Percentiles rank a stretch among this genome's conserved stretches.
Conservation (phyloP, 1,140 invertebrate species). For the Oryctes rhinoceros region DNA sequence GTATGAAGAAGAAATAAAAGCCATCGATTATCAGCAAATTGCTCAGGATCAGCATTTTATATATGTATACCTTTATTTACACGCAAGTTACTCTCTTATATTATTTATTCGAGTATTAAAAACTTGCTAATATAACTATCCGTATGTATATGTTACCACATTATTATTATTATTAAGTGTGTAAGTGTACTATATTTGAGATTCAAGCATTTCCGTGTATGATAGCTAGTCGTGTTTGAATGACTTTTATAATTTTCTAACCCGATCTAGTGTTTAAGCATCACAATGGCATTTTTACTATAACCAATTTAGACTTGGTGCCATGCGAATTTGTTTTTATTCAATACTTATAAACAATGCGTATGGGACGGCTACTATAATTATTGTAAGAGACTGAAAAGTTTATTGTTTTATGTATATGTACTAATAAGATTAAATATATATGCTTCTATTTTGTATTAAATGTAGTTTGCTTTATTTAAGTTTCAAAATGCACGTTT, state of each 20-base stretch:
- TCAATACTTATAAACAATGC: neutral
- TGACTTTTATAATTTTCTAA: constrained; percentile 28
- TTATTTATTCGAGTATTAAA: constrained; percentile 13
- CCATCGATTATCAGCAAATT: too few species aligned
- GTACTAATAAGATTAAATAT: neutral
- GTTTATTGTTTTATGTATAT: constrained; percentile 26
- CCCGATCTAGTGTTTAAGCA: neutral
- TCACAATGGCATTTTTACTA: constrained; percentile 25
- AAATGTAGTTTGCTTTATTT: neutral
- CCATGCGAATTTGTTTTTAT: constrained; percentile 9
- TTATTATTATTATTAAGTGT: neutral
- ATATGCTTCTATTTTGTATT: constrained; percentile 30
- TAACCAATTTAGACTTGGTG: constrained; percentile 1
- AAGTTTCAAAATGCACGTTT: too few species aligned
- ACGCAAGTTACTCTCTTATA: neutral
- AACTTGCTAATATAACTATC: neutral
- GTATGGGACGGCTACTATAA: neutral
- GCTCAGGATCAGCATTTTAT: constrained; percentile 13
- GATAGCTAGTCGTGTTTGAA: constrained; percentile 17
- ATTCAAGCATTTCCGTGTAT: neutral
- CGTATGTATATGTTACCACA: constrained; percentile 19
- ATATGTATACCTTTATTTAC: neutral
- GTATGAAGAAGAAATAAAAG: neutral
- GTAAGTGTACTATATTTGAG: neutral
- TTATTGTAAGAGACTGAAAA: constrained; percentile 25